Evolutionary conservation across 2,888 invertebrate genomes (phyloP).

Genomic region (Orthosia gothica): DNA sequence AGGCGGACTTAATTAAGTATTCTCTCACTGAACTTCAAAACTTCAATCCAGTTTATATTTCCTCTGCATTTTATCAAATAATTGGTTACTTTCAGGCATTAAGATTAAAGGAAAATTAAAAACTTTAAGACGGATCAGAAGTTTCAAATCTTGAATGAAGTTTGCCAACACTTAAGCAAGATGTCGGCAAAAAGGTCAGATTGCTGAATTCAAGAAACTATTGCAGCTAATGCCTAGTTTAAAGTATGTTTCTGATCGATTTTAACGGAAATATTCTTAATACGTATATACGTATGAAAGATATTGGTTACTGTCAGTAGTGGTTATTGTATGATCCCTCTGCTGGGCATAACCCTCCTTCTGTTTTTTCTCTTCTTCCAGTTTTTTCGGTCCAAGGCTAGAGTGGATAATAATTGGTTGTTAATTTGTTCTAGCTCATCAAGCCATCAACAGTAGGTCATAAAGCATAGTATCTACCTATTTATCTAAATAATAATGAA

Average conservation of each 20-base stretch:
- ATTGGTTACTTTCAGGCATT: slow-evolving; percentile 1
- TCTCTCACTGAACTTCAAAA: neutral
- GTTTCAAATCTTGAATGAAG: slow-evolving; percentile 23
- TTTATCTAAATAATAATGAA: neutral
- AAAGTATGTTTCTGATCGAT: neutral
- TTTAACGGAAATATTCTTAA: neutral
- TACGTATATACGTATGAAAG: too few relatives aligned
- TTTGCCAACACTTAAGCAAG: slow-evolving; percentile 11
- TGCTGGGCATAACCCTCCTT: neutral
- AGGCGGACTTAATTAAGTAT: too few relatives aligned
- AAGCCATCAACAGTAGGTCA: too few relatives aligned
- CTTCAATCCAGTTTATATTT: neutral
- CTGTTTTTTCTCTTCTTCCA: too few relatives aligned
- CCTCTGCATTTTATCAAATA: neutral
- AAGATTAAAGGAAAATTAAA: slow-evolving; percentile 3
- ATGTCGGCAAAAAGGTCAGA: slow-evolving; percentile 19
- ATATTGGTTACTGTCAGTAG: too few relatives aligned
- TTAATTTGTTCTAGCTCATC: too few relatives aligned
- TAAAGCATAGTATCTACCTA: too few relatives aligned
- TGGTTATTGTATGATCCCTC: too few relatives aligned
- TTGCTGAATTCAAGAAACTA: slow-evolving; percentile 6
- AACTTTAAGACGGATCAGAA: slow-evolving; percentile 24
- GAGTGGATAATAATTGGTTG: neutral
- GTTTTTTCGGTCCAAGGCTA: neutral
- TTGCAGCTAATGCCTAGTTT: neutral